Percentiles rank a stretch among this genome's conserved stretches.
Evolutionary conservation across 1,140 invertebrate species (phyloP).

Genomic region (Caenorhabditis briggsae): DNA sequence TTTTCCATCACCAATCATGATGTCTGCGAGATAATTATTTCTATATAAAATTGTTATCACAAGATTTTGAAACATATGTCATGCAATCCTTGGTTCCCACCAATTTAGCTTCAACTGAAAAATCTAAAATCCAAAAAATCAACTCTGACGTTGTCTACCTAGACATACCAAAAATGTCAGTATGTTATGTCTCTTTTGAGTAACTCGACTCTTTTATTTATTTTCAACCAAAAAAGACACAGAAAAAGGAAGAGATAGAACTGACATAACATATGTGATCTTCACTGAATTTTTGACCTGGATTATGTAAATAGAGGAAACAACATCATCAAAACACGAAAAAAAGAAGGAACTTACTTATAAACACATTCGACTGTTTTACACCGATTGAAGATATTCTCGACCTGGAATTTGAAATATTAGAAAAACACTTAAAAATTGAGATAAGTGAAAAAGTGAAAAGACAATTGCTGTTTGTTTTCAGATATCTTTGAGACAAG

Average conservation of each 20-base stretch:
- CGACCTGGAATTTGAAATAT: conserved; percentile 1
- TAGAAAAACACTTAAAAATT: conserved; percentile 1
- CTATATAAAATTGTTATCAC: no score
- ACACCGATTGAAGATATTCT: conserved; percentile 36
- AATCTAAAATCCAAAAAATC: no score
- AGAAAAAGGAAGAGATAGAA: not conserved
- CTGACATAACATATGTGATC: not conserved
- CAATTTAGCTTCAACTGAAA: no score
- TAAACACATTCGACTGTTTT: conserved; percentile 32
- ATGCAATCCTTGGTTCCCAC: no score
- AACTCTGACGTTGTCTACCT: no score
- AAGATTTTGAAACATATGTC: no score
- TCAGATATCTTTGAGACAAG: conserved; percentile 5
- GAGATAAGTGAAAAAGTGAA: not conserved
- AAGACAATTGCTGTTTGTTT: conserved; percentile 8
- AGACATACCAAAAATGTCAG: no score
- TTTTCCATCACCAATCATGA: no score
- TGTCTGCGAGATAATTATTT: no score
- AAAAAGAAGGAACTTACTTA: not conserved
- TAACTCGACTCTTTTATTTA: conserved; percentile 18
- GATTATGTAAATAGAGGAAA: not conserved
- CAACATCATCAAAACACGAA: conserved; percentile 1
- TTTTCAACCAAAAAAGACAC: not conserved
- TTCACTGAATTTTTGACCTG: not conserved
- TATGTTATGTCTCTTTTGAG: not conserved